Base-by-base conservation (phyloP, 2,888 invertebrate species). In the Plebejus argus region DNA sequence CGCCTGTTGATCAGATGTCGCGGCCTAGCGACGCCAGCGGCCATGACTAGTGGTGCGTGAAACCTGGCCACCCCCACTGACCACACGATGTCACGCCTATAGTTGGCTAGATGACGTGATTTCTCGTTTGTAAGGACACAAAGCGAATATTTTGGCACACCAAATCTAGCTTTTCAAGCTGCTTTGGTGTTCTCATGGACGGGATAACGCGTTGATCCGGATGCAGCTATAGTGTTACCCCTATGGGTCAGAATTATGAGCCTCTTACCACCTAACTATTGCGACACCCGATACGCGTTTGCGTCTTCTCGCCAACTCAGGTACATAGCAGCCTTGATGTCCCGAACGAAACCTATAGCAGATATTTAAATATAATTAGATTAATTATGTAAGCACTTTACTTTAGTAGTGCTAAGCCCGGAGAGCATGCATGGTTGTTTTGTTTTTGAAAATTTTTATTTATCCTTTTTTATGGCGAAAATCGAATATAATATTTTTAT, bases 351-450 rank as follows among this genome's bases (percentile, higher is more conserved):
- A 18, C 53, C 0, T 56, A 20, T 58, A 66, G 28, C 66, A 53
- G 15, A 53, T 66, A 66, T 66, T 28, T 66, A 72, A 45, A 45
- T 45, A 72, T 39, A n/a, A n/a, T n/a, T n/a, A 72, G 4, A 45
- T 45, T 72, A 72, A 45, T 72, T 72, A 72, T 72, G 39, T 72
- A 33, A 45, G 45, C 72, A 72, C 72, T n/a, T 45, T 71, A 71
- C 39, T 71, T 39, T 72, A 45, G 20, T 72, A 15, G 66, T 66
- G 66, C 66, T 28, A 15, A 8, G 45, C 45, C 72, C 23, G 4
- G 72, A 45, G 72, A 45, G 45, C 39, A 72, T 6, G 23, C 45
- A 72, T 66, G 10, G 12, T 28, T 66, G 10, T 66, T 28, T 28
- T 66, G 4, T 61, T 10, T 66, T 12, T 15, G 0, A 23, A 5